Percentiles rank a stretch among this genome's conserved stretches.
Conservation (phyloP, 2,888 invertebrate genomes). For the Phasia obesa region DNA sequence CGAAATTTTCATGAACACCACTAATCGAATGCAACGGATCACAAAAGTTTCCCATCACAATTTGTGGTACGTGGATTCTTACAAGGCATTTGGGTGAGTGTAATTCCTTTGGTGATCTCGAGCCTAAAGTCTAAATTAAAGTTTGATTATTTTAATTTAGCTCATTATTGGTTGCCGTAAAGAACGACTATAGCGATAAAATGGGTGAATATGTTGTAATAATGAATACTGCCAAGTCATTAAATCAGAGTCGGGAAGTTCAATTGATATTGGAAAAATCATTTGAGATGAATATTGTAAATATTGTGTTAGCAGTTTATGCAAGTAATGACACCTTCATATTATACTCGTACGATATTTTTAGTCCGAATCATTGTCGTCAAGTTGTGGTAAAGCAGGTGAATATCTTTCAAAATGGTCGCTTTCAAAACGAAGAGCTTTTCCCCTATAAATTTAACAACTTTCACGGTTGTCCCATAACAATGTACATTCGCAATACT, state of each 20-base stretch:
- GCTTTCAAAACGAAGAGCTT: conserved; percentile 28
- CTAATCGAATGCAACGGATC: neutral
- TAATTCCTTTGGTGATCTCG: neutral
- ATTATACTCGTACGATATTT: conserved; percentile 49
- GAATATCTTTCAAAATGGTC: conserved; percentile 55
- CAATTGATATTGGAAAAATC: conserved; percentile 52
- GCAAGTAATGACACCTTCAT: neutral
- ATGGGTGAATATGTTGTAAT: conserved; percentile 54
- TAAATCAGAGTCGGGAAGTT: conserved; percentile 7
- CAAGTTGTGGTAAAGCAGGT: conserved; percentile 34
- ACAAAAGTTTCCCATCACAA: conserved; percentile 32
- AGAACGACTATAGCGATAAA: neutral
- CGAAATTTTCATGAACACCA: conserved; percentile 49
- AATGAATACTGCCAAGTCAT: conserved; percentile 23
- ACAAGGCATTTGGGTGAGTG: conserved; percentile 56
- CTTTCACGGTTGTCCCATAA: conserved; percentile 57
- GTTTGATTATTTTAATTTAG: conserved; percentile 14
- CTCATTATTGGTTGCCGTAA: conserved; percentile 14
- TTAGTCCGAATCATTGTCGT: conserved; percentile 47
- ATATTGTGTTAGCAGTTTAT: conserved; percentile 52
- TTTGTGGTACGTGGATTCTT: conserved; percentile 69
- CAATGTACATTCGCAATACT: conserved; percentile 29
- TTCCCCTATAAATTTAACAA: conserved; percentile 57
- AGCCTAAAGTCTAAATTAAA: neutral
- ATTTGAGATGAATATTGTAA: conserved; percentile 51